A percentile compares a stretch with the other conserved stretches of the same genome.
Conservation (phyloP, 1,140 invertebrate genomes). For the Drosophila rhopaloa region DNA sequence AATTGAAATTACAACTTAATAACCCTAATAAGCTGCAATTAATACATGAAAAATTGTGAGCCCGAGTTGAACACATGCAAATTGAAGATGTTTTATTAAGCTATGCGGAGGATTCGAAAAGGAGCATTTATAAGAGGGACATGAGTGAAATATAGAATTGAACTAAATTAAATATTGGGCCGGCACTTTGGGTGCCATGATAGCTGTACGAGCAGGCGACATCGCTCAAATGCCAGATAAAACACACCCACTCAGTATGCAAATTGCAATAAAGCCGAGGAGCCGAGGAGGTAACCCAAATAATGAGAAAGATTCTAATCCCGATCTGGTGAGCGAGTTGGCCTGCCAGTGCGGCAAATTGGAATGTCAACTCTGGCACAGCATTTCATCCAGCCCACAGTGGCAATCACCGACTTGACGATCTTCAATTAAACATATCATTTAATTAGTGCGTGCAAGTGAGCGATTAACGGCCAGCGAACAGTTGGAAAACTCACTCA, state of each 20-base stretch:
- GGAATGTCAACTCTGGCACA: constrained; percentile 22
- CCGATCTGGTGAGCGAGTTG: constrained; percentile 2
- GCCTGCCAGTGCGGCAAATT: constrained; percentile 3
- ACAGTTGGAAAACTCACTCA: constrained; percentile 6
- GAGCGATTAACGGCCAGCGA: constrained; percentile 13
- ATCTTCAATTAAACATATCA: constrained; percentile 39
- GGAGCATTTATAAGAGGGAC: neutral
- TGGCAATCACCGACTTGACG: constrained; percentile 14
- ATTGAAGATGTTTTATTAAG: constrained; percentile 29
- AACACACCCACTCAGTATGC: constrained; percentile 39
- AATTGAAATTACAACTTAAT: no score
- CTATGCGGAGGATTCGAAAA: neutral
- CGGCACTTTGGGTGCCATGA: neutral
- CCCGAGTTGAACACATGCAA: neutral
- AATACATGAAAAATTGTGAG: neutral
- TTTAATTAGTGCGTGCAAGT: constrained; percentile 41
- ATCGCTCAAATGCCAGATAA: constrained; percentile 7
- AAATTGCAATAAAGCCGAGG: constrained; percentile 59
- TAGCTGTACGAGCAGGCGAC: constrained; percentile 13
- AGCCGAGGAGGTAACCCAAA: constrained; percentile 50
- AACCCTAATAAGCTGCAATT: neutral
- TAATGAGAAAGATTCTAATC: constrained; percentile 35
- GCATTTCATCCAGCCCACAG: constrained; percentile 14
- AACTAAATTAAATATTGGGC: constrained; percentile 8
- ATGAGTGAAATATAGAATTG: neutral